A percentile compares a stretch with the other conserved stretches of the same genome.
These are phyloP conservation scores for Lathronympha strigana DNA, from an alignment of 2,888 invertebrate genomes.

Conservation along the genomic window DNA sequence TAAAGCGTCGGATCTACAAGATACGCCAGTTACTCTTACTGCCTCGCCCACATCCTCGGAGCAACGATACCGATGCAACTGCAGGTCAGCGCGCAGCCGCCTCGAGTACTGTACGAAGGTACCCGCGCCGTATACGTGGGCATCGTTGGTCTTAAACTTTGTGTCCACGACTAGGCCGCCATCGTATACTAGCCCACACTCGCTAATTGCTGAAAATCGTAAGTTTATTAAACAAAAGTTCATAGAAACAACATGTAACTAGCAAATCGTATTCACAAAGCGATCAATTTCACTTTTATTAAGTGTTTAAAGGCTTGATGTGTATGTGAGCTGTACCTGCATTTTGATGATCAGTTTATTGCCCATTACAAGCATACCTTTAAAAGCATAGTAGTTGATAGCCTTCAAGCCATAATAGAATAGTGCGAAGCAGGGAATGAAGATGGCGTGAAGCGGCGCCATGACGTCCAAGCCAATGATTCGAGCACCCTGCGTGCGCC, in stretches of 20 bases:
- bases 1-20: constrained; percentile 51
- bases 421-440: constrained; percentile 81
- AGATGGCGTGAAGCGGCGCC: constrained; percentile 70
- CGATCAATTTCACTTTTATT: no score
- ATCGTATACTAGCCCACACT: constrained; percentile 84
- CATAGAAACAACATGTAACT: not conserved
- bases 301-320: no score
- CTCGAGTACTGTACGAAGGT: constrained; percentile 86
- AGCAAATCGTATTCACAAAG: no score
- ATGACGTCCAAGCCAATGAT: constrained; percentile 75
- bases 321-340: not conserved
- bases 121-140: constrained; percentile 86
- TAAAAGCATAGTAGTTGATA: constrained; percentile 77
- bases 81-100: constrained; percentile 79
- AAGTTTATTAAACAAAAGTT: not conserved
- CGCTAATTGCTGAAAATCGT: constrained; percentile 78
- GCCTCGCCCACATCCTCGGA: constrained; percentile 86
- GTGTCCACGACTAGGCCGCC: constrained; percentile 86
- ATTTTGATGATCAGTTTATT: not conserved
- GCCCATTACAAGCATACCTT: constrained; percentile 56
- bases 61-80: constrained; percentile 83
- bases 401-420: constrained; percentile 84
- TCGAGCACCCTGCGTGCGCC: constrained; percentile 64
- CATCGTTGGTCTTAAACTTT: constrained; percentile 86
- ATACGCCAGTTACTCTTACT: constrained; percentile 59